These are phyloP conservation scores for Luffia ferchaultella DNA, from an alignment of 2,888 invertebrate genomes.

Conservation along the genomic window DNA sequence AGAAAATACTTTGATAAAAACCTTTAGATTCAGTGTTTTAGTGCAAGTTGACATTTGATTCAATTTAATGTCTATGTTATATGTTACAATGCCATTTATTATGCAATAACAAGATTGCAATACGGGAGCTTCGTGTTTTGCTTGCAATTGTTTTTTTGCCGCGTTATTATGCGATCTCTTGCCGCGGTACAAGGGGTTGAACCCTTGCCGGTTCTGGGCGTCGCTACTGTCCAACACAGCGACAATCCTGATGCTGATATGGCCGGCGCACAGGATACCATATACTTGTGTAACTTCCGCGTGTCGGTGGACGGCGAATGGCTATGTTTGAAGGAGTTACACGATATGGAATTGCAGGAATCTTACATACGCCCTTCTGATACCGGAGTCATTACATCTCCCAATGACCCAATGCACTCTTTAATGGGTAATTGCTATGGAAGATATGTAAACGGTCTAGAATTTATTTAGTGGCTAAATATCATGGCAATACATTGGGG, in stretches of 20 bases:
- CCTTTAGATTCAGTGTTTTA: too few species aligned
- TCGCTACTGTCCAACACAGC: constrained; percentile 36
- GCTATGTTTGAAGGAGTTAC: constrained; percentile 93
- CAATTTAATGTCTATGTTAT: too few species aligned
- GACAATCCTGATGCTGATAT: constrained; percentile 66
- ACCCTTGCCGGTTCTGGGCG: constrained; percentile 43
- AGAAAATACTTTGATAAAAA: constrained; percentile 2
- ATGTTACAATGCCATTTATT: neutral
- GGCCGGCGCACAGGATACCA: constrained; percentile 93
- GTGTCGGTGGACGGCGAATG: constrained; percentile 98
- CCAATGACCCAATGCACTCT: constrained; percentile 67
- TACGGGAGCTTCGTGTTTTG: constrained; percentile 38
- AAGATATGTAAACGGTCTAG: too few species aligned
- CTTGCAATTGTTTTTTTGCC: constrained; percentile 56
- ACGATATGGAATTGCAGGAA: constrained; percentile 84
- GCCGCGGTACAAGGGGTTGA: constrained; percentile 50
- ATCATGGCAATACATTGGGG: too few species aligned
- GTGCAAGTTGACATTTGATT: too few species aligned
- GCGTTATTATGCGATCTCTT: constrained; percentile 59
- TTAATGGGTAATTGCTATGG: constrained; percentile 59
- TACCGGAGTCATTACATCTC: constrained; percentile 69
- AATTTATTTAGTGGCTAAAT: too few species aligned
- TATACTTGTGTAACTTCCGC: constrained; percentile 96
- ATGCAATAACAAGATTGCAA: constrained; percentile 31
- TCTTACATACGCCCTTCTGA: constrained; percentile 71